These are phyloP conservation scores for Dryomyza anilis DNA, from an alignment of 2,888 invertebrate genomes.

Conservation along the genomic window DNA sequence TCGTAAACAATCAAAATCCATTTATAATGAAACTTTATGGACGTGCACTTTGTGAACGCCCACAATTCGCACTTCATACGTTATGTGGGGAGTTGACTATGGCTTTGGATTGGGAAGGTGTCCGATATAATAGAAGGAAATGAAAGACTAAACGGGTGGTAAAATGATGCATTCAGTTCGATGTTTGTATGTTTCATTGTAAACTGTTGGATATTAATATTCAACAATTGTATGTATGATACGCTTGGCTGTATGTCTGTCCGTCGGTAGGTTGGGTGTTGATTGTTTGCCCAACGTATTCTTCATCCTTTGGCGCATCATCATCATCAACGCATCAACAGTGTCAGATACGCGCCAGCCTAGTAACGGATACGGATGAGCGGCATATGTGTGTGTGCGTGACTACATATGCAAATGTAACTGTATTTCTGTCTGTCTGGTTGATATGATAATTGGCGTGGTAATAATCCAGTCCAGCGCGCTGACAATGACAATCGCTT, in stretches of 20 bases:
- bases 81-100: neutral
- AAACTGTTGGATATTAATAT: too few relatives aligned
- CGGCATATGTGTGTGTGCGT: slow-evolving; percentile 5
- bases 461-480: slow-evolving; percentile 55
- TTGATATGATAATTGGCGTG: slow-evolving; percentile 51
- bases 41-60: slow-evolving; percentile 12
- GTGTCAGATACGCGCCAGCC: neutral
- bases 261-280: neutral
- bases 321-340: slow-evolving; percentile 15
- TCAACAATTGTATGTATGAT: too few relatives aligned
- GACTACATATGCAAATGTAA: neutral
- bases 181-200: too few relatives aligned
- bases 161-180: too few relatives aligned
- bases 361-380: neutral
- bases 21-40: slow-evolving; percentile 26
- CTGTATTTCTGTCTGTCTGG: slow-evolving; percentile 1
- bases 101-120: neutral
- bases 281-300: neutral
- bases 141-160: too few relatives aligned
- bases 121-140: too few relatives aligned
- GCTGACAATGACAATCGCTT: slow-evolving; percentile 56
- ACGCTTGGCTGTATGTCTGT: too few relatives aligned
- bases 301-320: neutral
- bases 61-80: slow-evolving; percentile 25
- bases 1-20: slow-evolving; percentile 26